A percentile compares a stretch with the other conserved stretches of the same genome.
Evolutionary conservation across 2,113 vertebrate genomes (phyloP).

Genomic region (Coregonus clupeaformis): DNA sequence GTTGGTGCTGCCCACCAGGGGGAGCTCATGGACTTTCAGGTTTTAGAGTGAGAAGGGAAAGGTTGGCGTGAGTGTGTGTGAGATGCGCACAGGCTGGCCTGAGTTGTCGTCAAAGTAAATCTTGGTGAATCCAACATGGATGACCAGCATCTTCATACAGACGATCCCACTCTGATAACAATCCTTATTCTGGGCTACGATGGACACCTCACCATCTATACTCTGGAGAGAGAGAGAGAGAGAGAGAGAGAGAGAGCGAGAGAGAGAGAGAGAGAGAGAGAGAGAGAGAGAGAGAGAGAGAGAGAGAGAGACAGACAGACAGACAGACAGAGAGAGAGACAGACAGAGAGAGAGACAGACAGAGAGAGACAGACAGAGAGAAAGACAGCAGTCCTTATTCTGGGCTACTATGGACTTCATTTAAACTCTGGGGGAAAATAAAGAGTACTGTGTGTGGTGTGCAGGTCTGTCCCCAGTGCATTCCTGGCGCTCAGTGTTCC

Average conservation of each 20-base stretch:
- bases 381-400: background rate
- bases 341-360: background rate
- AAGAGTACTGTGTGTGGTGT: too few species aligned
- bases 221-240: constrained; percentile 70
- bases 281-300: background rate
- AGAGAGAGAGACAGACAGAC: too few species aligned
- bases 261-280: background rate
- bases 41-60: background rate
- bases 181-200: constrained; percentile 94
- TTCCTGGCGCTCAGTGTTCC: too few species aligned
- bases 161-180: constrained; percentile 98
- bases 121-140: constrained; percentile 88
- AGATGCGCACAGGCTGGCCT: constrained; percentile 80
- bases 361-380: background rate
- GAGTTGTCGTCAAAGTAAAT: constrained; percentile 91
- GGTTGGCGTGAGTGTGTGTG: background rate
- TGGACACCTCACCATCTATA: constrained; percentile 83
- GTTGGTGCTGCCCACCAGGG: background rate
- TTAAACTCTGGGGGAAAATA: too few species aligned
- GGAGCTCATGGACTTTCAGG: background rate
- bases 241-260: background rate
- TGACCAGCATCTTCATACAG: constrained; percentile 92
- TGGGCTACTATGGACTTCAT: background rate
- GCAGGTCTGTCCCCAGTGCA: too few species aligned
- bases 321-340: too few species aligned